Percentiles rank a stretch among this genome's conserved stretches.
Evolutionary conservation across 2,113 vertebrate species (phyloP).

Genomic region (Myotis davidii): DNA sequence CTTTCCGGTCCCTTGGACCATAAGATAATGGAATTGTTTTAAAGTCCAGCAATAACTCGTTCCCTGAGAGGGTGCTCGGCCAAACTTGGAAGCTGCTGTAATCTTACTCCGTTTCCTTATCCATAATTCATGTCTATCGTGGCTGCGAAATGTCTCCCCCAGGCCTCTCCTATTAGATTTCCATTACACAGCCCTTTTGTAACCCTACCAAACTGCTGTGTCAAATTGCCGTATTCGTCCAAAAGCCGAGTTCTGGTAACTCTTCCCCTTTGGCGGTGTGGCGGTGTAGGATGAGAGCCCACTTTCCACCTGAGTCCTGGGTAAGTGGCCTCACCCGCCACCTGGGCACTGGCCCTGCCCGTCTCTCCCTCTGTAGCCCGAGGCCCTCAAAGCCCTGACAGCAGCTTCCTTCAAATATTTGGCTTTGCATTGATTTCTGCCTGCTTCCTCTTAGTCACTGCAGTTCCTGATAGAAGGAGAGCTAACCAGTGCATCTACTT

Average conservation of each 20-base stretch:
- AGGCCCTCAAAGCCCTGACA: neutral
- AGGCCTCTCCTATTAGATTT: neutral
- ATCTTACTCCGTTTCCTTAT: neutral
- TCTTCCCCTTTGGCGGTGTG: neutral
- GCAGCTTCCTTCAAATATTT: neutral
- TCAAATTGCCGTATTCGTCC: neutral
- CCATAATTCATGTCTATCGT: neutral
- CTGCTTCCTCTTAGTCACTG: neutral
- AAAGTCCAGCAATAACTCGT: neutral
- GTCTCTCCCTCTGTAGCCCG: neutral
- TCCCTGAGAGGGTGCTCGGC: neutral
- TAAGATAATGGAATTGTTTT: neutral
- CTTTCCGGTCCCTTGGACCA: neutral
- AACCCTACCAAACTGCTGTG: neutral
- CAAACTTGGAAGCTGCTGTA: neutral
- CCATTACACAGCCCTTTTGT: neutral
- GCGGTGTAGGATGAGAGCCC: neutral
- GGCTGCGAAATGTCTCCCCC: neutral
- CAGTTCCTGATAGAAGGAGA: neutral
- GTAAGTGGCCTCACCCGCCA: neutral
- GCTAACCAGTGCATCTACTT: neutral
- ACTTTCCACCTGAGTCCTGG: neutral
- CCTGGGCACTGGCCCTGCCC: fast-evolving
- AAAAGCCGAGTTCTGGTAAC: neutral
- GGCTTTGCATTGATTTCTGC: neutral